Evolutionary conservation across 2,797 vertebrate genomes (phyloP).

Genomic region (Pristis pectinata): DNA sequence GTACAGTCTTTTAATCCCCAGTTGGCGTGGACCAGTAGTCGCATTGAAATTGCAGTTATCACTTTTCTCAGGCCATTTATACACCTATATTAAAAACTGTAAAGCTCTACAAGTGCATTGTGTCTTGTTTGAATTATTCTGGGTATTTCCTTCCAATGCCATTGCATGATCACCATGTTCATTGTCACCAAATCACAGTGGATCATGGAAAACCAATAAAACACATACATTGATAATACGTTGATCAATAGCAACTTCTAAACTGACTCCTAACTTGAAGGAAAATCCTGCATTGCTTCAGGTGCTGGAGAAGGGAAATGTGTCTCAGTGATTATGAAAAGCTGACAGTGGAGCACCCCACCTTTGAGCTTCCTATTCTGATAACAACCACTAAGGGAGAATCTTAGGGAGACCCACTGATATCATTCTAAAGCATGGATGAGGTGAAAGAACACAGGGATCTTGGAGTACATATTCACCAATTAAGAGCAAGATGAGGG

Average conservation of each 20-base stretch:
- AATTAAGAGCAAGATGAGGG: too few relatives aligned
- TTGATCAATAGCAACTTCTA: neutral
- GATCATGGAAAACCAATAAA: neutral
- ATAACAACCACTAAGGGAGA: neutral
- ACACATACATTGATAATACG: neutral
- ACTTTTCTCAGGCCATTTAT: conserved; percentile 38
- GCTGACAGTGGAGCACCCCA: too few relatives aligned
- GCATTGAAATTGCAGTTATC: conserved; percentile 35
- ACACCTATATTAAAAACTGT: conserved; percentile 37
- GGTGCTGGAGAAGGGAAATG: neutral
- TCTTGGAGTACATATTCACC: too few relatives aligned
- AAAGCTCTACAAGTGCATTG: neutral
- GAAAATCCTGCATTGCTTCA: neutral
- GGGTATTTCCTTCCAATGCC: neutral
- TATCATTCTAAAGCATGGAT: neutral
- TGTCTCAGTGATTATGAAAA: neutral
- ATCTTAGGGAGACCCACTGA: neutral
- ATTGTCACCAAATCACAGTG: neutral
- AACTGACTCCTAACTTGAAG: neutral
- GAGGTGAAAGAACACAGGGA: too few relatives aligned
- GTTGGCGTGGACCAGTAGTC: conserved; percentile 25
- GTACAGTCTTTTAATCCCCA: conserved; percentile 5
- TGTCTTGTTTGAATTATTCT: conserved; percentile 18
- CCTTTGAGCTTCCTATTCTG: neutral
- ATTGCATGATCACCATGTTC: neutral